Conservation (phyloP, 2,888 invertebrate species). For the Aphodius granarius region DNA sequence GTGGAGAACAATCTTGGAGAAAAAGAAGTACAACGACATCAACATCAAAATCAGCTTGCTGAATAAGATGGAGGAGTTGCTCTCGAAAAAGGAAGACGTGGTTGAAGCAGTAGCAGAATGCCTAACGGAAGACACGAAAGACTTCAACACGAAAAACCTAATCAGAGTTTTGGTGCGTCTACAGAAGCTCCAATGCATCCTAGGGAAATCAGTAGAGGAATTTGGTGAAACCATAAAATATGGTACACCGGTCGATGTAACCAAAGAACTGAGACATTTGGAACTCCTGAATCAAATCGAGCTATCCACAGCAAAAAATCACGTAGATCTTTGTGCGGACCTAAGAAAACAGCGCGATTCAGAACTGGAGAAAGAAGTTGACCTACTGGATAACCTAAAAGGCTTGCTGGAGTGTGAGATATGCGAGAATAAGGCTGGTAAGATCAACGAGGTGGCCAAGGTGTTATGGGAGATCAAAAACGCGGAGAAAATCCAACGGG, state of each 20-base stretch:
- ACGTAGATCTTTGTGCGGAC: slow-evolving; percentile 59
- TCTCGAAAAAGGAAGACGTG: slow-evolving; percentile 40
- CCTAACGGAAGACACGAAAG: slow-evolving; percentile 37
- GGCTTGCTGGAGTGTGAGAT: slow-evolving; percentile 55
- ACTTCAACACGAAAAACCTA: slow-evolving; percentile 42
- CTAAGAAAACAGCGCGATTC: slow-evolving; percentile 56
- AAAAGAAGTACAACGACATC: slow-evolving; percentile 41
- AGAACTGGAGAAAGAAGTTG: slow-evolving; percentile 45
- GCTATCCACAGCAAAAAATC: slow-evolving; percentile 60
- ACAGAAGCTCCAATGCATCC: slow-evolving; percentile 44
- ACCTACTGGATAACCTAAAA: slow-evolving; percentile 48
- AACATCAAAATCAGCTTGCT: slow-evolving; percentile 42
- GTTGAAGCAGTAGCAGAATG: slow-evolving; percentile 36
- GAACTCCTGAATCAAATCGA: slow-evolving; percentile 54
- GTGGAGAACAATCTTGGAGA: slow-evolving; percentile 45
- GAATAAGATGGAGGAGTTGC: slow-evolving; percentile 44
- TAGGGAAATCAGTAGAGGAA: slow-evolving; percentile 44
- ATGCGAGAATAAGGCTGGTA: slow-evolving; percentile 52
- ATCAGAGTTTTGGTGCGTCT: slow-evolving; percentile 45
- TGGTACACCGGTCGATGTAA: slow-evolving; percentile 54
- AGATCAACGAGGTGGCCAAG: slow-evolving; percentile 45
- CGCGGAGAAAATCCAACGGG: slow-evolving; percentile 49
- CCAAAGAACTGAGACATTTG: slow-evolving; percentile 59
- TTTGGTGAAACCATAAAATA: slow-evolving; percentile 49
- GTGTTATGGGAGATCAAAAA: slow-evolving; percentile 51